Conservation (phyloP, 2,888 invertebrate genomes). For the Ceramica pisi region DNA sequence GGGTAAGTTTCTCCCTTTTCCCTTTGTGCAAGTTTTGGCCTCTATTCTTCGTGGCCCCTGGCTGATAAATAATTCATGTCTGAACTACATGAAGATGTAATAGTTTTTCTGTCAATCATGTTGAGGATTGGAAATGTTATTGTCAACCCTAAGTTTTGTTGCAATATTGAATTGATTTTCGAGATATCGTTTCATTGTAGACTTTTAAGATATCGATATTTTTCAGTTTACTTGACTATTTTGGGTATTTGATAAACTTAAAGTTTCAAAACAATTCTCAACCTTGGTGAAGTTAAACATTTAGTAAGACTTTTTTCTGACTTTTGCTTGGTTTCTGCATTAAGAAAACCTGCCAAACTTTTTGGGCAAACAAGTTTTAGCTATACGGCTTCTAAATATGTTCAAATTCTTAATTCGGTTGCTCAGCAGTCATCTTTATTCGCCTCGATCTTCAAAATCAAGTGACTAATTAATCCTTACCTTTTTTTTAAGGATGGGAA, state of each 20-base stretch:
- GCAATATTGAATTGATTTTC: slow-evolving; percentile 26
- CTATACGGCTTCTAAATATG: too few relatives aligned
- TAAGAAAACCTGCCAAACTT: background rate
- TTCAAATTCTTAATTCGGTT: too few relatives aligned
- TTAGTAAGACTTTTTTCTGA: background rate
- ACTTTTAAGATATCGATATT: background rate
- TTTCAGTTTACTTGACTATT: too few relatives aligned
- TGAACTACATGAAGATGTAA: slow-evolving; percentile 39
- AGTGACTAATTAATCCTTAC: background rate
- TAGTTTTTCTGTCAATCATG: slow-evolving; percentile 61
- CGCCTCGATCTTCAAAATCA: background rate
- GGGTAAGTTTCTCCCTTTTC: slow-evolving; percentile 42
- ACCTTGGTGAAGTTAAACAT: background rate
- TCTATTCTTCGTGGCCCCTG: slow-evolving; percentile 38
- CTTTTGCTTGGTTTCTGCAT: background rate
- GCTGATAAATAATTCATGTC: slow-evolving; percentile 63
- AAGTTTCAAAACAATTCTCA: too few relatives aligned
- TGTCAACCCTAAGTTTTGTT: background rate
- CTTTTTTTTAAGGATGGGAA: too few relatives aligned
- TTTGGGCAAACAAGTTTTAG: background rate
- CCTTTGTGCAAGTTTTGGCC: slow-evolving; percentile 53
- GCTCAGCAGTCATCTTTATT: too few relatives aligned
- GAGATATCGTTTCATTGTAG: background rate
- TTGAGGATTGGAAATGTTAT: slow-evolving; percentile 11
- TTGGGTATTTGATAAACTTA: too few relatives aligned